Percentiles rank a stretch among this genome's conserved stretches.
phyloP scores from a whole-genome alignment of 1,140 invertebrate genomes.

The Apis dorsata region DNA sequence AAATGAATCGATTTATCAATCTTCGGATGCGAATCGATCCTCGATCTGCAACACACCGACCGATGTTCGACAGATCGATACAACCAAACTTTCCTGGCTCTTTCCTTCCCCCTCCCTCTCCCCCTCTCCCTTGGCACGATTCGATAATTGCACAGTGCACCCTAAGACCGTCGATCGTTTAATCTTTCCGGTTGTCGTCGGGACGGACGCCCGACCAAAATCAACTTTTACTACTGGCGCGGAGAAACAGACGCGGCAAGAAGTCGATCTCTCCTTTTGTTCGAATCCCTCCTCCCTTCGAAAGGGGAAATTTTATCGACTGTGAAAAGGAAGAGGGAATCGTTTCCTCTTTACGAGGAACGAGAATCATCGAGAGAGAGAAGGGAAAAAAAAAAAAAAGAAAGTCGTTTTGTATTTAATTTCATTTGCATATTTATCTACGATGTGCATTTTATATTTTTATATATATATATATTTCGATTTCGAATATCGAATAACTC shows the following conservation, averaged over 20 bases:
- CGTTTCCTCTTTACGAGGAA: neutral
- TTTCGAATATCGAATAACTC: too few relatives aligned
- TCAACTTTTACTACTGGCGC: neutral
- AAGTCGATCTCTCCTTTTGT: neutral
- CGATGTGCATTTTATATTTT: too few relatives aligned
- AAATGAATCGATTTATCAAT: conserved; percentile 52
- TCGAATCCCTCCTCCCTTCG: neutral
- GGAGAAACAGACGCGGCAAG: neutral
- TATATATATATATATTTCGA: too few relatives aligned
- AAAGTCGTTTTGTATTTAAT: neutral
- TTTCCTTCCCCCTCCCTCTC: neutral
- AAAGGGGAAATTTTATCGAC: neutral
- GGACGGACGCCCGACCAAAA: neutral
- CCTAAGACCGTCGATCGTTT: conserved; percentile 29
- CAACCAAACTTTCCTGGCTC: conserved; percentile 1
- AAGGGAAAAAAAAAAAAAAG: neutral
- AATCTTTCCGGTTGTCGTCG: conserved; percentile 20
- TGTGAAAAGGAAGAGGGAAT: neutral
- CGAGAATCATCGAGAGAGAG: neutral
- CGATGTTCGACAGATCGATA: neutral
- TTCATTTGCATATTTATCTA: too few relatives aligned
- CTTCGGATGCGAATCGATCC: neutral
- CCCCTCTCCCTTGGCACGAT: conserved; percentile 33
- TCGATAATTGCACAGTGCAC: conserved; percentile 43
- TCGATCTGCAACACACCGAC: conserved; percentile 10